phyloP scores from a whole-genome alignment of 2,113 vertebrate species.

The Amblyopsis rosae region DNA sequence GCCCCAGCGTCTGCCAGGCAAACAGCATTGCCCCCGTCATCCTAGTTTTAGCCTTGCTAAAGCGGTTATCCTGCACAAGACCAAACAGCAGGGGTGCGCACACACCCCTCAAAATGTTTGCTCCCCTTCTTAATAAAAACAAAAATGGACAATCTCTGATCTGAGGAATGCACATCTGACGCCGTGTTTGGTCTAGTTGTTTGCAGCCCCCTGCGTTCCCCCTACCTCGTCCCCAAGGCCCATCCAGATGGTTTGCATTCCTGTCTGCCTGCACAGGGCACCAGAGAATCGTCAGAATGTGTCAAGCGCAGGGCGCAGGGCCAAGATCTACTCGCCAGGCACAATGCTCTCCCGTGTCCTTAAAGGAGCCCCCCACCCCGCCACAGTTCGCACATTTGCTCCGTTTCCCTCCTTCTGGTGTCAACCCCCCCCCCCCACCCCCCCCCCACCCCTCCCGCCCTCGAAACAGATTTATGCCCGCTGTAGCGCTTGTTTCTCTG shows the following conservation, averaged over 20 bases:
- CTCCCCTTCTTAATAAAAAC: not conserved
- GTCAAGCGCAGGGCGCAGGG: constrained; percentile 8
- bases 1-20: not conserved
- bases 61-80: not conserved
- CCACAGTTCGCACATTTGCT: constrained; percentile 19
- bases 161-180: constrained; percentile 1
- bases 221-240: not conserved
- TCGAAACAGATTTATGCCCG: not conserved
- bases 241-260: constrained; percentile 47
- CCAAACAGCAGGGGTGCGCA: not conserved
- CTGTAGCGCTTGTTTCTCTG: not conserved
- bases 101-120: not conserved
- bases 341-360: constrained; percentile 4
- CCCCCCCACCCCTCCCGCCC: not conserved
- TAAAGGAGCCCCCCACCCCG: not conserved
- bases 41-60: constrained; percentile 1
- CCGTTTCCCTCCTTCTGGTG: constrained; percentile 5
- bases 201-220: constrained; percentile 3
- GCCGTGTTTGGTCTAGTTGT: not conserved
- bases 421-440: not conserved
- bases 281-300: constrained; percentile 40
- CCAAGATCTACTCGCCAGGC: constrained; percentile 3
- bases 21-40: not conserved
- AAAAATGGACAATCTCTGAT: not conserved
- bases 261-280: constrained; percentile 29